Evolutionary conservation across 2,797 vertebrate genomes (phyloP), one percentile per base, ranked within the genome.

Genomic region (Sternarchorhynchus goeldii): DNA sequence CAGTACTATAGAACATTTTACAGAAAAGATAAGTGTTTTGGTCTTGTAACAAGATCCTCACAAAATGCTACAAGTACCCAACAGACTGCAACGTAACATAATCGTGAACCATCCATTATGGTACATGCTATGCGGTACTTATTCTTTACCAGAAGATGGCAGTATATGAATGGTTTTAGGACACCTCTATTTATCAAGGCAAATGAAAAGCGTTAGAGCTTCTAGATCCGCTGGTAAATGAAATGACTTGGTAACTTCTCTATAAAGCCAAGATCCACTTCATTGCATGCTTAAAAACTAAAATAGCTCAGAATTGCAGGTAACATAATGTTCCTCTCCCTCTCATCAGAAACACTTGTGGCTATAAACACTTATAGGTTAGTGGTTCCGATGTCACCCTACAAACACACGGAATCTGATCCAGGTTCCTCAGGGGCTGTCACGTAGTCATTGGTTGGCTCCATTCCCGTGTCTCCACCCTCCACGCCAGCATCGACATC

Each of bases 331-430:
- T 25, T 18, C 16, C 0, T 36, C 32, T 21, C 31, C 14, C 60
- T 41, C 31, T 12, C 25, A 17, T 60, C 36, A n/a, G n/a, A 5
- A 65, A 20, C 16, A 14, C 5, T 68, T 41, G 39, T 41, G 39
- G 39, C 39, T 50, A 50, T 50, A 50, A 50, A 50, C 45, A 50
- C 45, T 12, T 50, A 12, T 25, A 50, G 10, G 14, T 10, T 12
- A 14, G 45, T 50, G 45, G 45, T 2, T 50, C 45, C 45, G 10
- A 12, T 10, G 45, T 50, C 45, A 14, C 45, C 45, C 41, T 21
- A 12, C 32, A 70, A 68, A 82, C 88, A 0, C 88, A 91, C 90
- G 8, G 32, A 20, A 0, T 75, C 69, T 76, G 67, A 4, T 5
- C 29, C 53, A 50, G 45, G 36, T 45, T 73, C 63, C 36, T 55